A percentile compares a stretch with the other conserved stretches of the same genome.
Conservation (phyloP, 1,140 invertebrate species). For the Diabrotica undecimpunctata region DNA sequence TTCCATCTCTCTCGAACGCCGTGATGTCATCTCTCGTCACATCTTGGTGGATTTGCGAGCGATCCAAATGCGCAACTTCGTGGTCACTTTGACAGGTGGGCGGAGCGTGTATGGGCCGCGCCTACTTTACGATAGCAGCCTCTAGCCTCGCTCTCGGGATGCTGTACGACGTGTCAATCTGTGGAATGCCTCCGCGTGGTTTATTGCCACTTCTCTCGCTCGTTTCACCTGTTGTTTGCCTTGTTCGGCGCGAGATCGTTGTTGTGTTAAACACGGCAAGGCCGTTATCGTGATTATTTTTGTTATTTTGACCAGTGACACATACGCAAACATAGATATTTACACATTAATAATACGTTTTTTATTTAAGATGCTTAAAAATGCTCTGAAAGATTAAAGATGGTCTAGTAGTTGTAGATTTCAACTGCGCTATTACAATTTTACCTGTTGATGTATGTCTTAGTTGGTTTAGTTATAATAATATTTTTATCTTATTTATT, state of each 20-base stretch:
- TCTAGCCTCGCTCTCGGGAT: conserved; percentile 31
- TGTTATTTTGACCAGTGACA: neutral
- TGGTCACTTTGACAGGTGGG: conserved; percentile 49
- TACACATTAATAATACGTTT: no score
- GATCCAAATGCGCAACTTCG: conserved; percentile 42
- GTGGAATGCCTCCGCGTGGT: conserved; percentile 23
- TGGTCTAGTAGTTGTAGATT: no score
- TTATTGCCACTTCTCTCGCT: conserved; percentile 20
- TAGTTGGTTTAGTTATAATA: no score
- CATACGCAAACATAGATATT: no score
- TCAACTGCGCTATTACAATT: no score
- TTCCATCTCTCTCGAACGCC: conserved; percentile 30
- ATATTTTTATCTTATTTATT: no score
- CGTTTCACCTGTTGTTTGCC: conserved; percentile 25
- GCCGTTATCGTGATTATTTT: neutral
- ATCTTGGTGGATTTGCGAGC: conserved; percentile 36
- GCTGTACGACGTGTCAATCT: conserved; percentile 17
- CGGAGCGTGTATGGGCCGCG: conserved; percentile 29
- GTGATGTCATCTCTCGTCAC: conserved; percentile 49
- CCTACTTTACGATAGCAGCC: conserved; percentile 39
- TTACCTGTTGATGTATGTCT: no score
- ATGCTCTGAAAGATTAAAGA: no score
- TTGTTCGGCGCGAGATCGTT: conserved; percentile 10
- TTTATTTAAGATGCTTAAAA: no score
- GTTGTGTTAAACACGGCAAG: conserved; percentile 4